A percentile compares a stretch with the other conserved stretches of the same genome.
phyloP scores from a whole-genome alignment of 23 tunicate genomes.

The Trididemnum nubilum region DNA sequence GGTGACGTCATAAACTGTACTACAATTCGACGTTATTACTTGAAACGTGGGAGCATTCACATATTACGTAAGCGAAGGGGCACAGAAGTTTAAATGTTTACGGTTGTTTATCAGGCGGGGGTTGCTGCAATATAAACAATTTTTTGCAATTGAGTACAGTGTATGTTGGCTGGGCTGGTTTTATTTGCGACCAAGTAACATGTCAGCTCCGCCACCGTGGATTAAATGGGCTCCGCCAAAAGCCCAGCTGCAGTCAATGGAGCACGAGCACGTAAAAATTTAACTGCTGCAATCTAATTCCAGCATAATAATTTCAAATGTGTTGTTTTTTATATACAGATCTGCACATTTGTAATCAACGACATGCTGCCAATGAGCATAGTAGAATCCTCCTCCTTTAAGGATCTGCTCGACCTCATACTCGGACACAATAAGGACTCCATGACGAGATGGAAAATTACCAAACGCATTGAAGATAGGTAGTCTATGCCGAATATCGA shows the following conservation, averaged over 20 bases:
- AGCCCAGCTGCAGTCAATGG: neutral
- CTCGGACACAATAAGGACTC: slow-evolving; percentile 9
- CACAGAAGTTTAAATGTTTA: neutral
- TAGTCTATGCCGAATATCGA: neutral
- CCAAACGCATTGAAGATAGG: slow-evolving; percentile 24
- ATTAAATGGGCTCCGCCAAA: neutral
- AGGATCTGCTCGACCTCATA: slow-evolving; percentile 6
- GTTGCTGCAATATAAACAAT: neutral
- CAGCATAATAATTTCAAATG: neutral
- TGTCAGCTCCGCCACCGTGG: neutral
- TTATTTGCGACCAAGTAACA: neutral
- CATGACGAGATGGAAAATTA: slow-evolving; percentile 24
- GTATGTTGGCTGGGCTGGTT: slow-evolving; percentile 1
- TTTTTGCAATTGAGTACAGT: neutral
- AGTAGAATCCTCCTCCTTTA: slow-evolving; percentile 29
- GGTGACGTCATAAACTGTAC: slow-evolving; percentile 1
- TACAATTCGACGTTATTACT: neutral
- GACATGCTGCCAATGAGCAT: slow-evolving; percentile 21
- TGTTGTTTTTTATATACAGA: slow-evolving; percentile 11
- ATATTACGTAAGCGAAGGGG: slow-evolving; percentile 1
- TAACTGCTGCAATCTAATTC: neutral
- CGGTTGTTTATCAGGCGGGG: slow-evolving; percentile 4
- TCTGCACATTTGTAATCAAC: slow-evolving; percentile 17
- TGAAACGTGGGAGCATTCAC: neutral
- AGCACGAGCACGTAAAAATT: neutral